Evolutionary conservation across 2,113 vertebrate species (phyloP).

Genomic region (Siphamia tubifer): DNA sequence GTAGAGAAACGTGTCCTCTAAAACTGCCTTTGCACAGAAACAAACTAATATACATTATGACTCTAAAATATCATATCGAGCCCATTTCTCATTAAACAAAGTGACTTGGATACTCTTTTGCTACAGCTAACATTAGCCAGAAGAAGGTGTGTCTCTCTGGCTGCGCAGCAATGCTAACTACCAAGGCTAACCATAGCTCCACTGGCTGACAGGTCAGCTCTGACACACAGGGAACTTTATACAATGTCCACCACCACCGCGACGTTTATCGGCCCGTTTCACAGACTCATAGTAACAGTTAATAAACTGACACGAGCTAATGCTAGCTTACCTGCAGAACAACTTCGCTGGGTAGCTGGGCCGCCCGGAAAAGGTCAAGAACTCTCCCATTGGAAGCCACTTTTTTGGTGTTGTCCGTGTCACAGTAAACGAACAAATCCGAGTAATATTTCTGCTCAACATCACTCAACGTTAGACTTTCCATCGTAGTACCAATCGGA

Average conservation of each 20-base stretch:
- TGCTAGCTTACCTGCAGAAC: conserved; percentile 87
- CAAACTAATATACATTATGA: not conserved
- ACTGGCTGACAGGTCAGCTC: conserved; percentile 23
- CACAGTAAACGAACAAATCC: conserved; percentile 95
- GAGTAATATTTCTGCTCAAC: conserved; percentile 97
- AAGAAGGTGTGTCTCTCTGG: conserved; percentile 72
- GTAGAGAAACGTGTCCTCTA: not conserved
- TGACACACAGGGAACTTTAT: conserved; percentile 11
- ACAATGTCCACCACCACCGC: not conserved
- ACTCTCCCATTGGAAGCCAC: conserved; percentile 92
- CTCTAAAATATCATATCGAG: not conserved
- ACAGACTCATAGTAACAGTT: not conserved
- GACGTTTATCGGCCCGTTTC: not conserved
- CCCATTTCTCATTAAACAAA: not conserved
- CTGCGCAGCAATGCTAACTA: conserved; percentile 64
- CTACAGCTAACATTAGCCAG: conserved; percentile 60
- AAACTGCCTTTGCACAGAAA: not conserved
- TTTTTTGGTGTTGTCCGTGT: conserved; percentile 97
- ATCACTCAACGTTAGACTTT: conserved; percentile 93
- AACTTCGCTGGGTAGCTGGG: conserved; percentile 94
- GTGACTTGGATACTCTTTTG: conserved; percentile 1
- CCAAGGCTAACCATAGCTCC: conserved; percentile 30
- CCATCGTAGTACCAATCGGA: conserved; percentile 79
- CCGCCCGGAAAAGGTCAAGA: conserved; percentile 95
- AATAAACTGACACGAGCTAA: not conserved